Evolutionary conservation across 2,797 vertebrate genomes (phyloP).

Genomic region (Centroberyx gerrardi): DNA sequence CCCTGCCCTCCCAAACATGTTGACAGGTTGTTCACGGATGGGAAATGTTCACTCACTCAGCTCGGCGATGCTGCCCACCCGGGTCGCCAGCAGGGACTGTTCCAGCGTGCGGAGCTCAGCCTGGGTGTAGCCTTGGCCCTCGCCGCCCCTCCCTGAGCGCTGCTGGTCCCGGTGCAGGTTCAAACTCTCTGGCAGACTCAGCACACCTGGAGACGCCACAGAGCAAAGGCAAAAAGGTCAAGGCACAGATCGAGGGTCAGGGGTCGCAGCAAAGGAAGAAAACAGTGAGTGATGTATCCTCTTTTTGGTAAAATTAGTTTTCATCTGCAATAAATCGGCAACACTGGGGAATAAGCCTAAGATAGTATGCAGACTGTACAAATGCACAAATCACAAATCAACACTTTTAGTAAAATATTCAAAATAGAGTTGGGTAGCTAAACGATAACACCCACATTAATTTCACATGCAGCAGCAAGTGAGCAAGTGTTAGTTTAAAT

Average conservation of each 20-base stretch:
- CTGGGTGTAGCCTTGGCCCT: slow-evolving; percentile 92
- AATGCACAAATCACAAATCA: slow-evolving; percentile 10
- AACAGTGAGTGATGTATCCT: not conserved
- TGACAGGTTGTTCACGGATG: not conserved
- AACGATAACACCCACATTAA: not conserved
- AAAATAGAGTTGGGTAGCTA: not conserved
- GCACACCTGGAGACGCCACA: slow-evolving; percentile 87
- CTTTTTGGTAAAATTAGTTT: not conserved
- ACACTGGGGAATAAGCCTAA: slow-evolving; percentile 3
- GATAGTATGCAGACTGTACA: slow-evolving; percentile 4
- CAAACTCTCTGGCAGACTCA: slow-evolving; percentile 95
- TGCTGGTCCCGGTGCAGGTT: slow-evolving; percentile 95
- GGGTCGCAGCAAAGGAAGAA: not conserved
- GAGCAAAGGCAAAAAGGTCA: slow-evolving; percentile 22
- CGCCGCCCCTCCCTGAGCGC: slow-evolving; percentile 88
- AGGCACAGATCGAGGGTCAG: not conserved
- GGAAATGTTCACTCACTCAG: slow-evolving; percentile 90
- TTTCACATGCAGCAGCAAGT: slow-evolving; percentile 15
- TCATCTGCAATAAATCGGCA: slow-evolving; percentile 3
- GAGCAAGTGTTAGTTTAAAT: slow-evolving; percentile 26
- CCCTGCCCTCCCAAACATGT: too few relatives aligned
- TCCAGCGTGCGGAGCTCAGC: slow-evolving; percentile 95
- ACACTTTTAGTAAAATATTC: slow-evolving; percentile 19
- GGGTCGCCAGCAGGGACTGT: slow-evolving; percentile 95
- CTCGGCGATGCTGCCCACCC: slow-evolving; percentile 96